Percentiles rank a stretch among this genome's conserved stretches.
phyloP scores from a whole-genome alignment of 2,797 vertebrate genomes.

The Decapterus maruadsi region DNA sequence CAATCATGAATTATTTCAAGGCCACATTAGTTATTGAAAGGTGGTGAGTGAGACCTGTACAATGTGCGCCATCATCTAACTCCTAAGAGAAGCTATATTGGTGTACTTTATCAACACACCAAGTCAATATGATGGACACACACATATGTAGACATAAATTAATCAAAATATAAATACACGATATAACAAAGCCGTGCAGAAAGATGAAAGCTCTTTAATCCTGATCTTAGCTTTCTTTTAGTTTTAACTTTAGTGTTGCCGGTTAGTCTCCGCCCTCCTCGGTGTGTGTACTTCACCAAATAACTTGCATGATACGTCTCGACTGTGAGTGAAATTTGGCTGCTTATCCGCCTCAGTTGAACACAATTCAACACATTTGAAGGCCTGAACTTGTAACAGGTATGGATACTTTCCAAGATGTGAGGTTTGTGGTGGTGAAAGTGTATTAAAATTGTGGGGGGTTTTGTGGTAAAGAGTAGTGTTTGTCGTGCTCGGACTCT shows the following conservation, averaged over 20 bases:
- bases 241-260: constrained; percentile 50
- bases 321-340: constrained; percentile 72
- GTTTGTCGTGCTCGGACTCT: constrained; percentile 54
- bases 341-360: constrained; percentile 53
- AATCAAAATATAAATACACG: accelerated
- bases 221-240: constrained; percentile 12
- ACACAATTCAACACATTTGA: constrained; percentile 22
- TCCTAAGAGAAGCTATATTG: background rate
- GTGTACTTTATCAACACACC: background rate
- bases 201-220: background rate
- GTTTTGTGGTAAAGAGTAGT: background rate
- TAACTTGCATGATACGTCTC: constrained; percentile 85
- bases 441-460: background rate
- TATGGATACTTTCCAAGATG: constrained; percentile 56
- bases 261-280: constrained; percentile 83
- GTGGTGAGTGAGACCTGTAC: background rate
- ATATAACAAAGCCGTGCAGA: background rate
- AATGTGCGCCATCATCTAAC: background rate
- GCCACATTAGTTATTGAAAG: too few relatives aligned
- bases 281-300: constrained; percentile 77
- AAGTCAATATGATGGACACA: background rate
- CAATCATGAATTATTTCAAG: background rate
- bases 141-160: background rate
- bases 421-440: background rate
- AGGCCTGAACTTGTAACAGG: constrained; percentile 64